phyloP scores from a whole-genome alignment of 2,797 vertebrate species.

The Halcyon chelicuti region DNA sequence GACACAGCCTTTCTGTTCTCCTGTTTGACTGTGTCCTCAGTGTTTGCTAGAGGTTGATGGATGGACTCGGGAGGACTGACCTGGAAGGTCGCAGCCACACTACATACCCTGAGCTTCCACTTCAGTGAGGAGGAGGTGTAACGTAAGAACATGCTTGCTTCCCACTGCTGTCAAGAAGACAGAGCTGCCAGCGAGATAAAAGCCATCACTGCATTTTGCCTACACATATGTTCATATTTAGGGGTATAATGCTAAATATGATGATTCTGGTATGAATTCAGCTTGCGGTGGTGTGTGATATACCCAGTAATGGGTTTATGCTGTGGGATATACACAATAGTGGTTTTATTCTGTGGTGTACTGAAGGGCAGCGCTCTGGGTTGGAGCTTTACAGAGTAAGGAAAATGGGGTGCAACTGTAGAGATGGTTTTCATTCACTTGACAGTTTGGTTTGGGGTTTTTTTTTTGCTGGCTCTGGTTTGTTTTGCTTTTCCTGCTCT shows the following conservation, averaged over 20 bases:
- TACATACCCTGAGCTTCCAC: background rate
- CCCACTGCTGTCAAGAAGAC: background rate
- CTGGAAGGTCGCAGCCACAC: background rate
- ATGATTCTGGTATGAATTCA: background rate
- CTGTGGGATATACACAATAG: background rate
- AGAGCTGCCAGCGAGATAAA: background rate
- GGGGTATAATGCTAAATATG: background rate
- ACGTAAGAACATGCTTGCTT: rapidly evolving
- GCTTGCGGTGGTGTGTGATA: background rate
- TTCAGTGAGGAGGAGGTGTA: background rate
- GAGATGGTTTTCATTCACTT: slow-evolving; percentile 36
- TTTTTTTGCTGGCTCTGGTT: background rate
- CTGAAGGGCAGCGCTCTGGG: background rate
- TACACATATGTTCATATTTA: background rate
- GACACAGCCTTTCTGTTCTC: background rate
- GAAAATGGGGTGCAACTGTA: background rate
- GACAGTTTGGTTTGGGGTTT: background rate
- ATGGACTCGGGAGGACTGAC: background rate
- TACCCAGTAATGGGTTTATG: background rate
- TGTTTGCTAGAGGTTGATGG: background rate
- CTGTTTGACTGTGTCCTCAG: background rate
- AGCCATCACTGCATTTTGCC: background rate
- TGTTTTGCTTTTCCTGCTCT: slow-evolving; percentile 9
- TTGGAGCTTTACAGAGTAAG: background rate
- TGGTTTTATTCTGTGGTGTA: background rate